A percentile compares a stretch with the other conserved stretches of the same genome.
Evolutionary conservation across 2,113 vertebrate species (phyloP).

Genomic region (Noctilio leporinus): DNA sequence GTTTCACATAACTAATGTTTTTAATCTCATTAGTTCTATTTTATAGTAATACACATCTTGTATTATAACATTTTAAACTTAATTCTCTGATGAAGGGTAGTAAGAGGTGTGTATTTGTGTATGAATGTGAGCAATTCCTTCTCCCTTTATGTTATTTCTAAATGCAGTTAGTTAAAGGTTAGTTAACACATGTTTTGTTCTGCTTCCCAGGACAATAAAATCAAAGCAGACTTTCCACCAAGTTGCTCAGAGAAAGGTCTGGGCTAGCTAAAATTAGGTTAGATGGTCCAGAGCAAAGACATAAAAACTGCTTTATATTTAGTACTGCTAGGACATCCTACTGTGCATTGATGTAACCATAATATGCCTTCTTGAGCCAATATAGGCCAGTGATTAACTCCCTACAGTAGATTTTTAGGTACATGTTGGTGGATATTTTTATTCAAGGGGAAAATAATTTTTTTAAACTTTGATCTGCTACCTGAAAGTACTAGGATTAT

Average conservation of each 20-base stretch:
- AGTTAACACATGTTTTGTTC: slow-evolving; percentile 32
- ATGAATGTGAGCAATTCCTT: not conserved
- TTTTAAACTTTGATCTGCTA: not conserved
- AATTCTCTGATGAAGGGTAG: not conserved
- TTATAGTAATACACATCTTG: not conserved
- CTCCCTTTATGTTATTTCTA: not conserved
- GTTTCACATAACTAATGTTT: not conserved
- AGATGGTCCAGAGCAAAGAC: slow-evolving; percentile 42
- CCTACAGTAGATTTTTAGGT: not conserved
- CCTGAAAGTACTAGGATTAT: not conserved
- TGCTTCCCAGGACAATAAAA: slow-evolving; percentile 53
- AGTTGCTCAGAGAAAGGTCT: slow-evolving; percentile 40
- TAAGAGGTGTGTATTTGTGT: not conserved
- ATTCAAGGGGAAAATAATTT: not conserved
- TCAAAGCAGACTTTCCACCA: slow-evolving; percentile 40
- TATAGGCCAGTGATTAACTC: not conserved
- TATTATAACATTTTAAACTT: not conserved
- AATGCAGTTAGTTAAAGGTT: slow-evolving; percentile 26
- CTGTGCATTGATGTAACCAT: slow-evolving; percentile 27
- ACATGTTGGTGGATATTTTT: not conserved
- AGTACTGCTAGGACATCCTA: slow-evolving; percentile 31
- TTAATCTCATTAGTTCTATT: slow-evolving; percentile 12
- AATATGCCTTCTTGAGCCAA: not conserved
- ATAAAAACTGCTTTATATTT: slow-evolving; percentile 66
- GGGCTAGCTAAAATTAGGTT: slow-evolving; percentile 65